Evolutionary conservation across 92 coral and sea anemone species (phyloP).

Genomic region (Pocillopora meandrina): DNA sequence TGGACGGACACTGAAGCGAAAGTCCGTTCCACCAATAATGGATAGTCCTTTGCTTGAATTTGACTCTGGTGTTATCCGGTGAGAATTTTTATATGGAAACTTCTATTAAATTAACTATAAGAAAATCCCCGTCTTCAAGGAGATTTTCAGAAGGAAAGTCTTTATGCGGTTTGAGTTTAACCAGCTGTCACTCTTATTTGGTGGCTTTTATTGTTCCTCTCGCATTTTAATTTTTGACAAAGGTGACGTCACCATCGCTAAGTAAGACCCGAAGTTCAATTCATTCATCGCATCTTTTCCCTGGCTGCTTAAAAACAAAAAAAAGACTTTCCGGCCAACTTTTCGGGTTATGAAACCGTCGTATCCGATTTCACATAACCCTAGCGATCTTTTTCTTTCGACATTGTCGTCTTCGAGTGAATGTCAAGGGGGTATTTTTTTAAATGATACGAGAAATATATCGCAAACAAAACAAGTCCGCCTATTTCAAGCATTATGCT

Average conservation of each 20-base stretch:
- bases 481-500: slow-evolving; percentile 28
- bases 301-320: too few relatives aligned
- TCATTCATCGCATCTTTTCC: too few relatives aligned
- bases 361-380: not conserved
- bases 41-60: slow-evolving; percentile 21
- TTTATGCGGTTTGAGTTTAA: slow-evolving; percentile 43
- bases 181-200: slow-evolving; percentile 41
- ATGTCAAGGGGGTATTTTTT: slow-evolving; percentile 5
- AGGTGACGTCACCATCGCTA: slow-evolving; percentile 34
- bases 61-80: not conserved
- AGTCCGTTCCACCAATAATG: slow-evolving; percentile 23
- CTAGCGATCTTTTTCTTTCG: not conserved
- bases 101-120: slow-evolving; percentile 7
- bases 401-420: not conserved
- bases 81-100: not conserved
- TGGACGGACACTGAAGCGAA: not conserved
- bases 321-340: too few relatives aligned
- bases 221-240: slow-evolving; percentile 22
- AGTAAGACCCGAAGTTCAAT: not conserved
- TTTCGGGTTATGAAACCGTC: not conserved
- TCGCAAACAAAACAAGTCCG: slow-evolving; percentile 21
- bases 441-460: not conserved
- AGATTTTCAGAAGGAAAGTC: slow-evolving; percentile 26
- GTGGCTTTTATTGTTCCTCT: slow-evolving; percentile 12
- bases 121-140: slow-evolving; percentile 39